Percentiles rank a stretch among this genome's conserved stretches.
Evolutionary conservation across 1,140 invertebrate genomes (phyloP).

Genomic region (Diorhabda elongata): DNA sequence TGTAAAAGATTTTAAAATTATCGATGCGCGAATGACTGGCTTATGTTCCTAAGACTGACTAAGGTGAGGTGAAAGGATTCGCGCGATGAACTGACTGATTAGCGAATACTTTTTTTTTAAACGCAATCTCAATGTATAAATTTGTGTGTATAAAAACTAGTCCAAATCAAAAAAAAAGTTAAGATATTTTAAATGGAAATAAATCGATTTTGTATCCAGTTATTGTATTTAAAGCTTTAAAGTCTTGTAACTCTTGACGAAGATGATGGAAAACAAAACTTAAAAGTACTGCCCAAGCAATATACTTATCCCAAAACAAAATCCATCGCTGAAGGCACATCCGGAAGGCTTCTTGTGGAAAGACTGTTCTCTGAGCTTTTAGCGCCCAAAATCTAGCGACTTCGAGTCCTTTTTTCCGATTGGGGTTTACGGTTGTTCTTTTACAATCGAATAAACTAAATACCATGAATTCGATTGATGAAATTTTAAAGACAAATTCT

Average conservation of each 20-base stretch:
- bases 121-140: constrained; percentile 25
- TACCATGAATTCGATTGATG: too few species aligned
- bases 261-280: too few species aligned
- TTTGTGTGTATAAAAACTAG: constrained; percentile 31
- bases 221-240: neutral
- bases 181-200: neutral
- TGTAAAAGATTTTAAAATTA: constrained; percentile 43
- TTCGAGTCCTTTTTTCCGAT: neutral
- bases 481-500: neutral
- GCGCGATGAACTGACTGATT: constrained; percentile 6
- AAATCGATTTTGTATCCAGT: neutral
- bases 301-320: too few species aligned
- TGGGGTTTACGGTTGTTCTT: constrained; percentile 2
- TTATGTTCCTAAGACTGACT: constrained; percentile 45
- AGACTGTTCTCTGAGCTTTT: too few species aligned
- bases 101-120: constrained; percentile 21
- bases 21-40: constrained; percentile 12
- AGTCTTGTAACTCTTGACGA: too few species aligned
- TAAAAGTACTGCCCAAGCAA: too few species aligned
- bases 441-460: too few species aligned
- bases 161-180: constrained; percentile 22
- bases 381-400: too few species aligned
- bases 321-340: too few species aligned
- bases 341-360: too few species aligned
- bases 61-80: neutral